These are phyloP conservation scores for Mimumesa dahlbomi DNA, from an alignment of 2,888 invertebrate species.

Conservation along the genomic window DNA sequence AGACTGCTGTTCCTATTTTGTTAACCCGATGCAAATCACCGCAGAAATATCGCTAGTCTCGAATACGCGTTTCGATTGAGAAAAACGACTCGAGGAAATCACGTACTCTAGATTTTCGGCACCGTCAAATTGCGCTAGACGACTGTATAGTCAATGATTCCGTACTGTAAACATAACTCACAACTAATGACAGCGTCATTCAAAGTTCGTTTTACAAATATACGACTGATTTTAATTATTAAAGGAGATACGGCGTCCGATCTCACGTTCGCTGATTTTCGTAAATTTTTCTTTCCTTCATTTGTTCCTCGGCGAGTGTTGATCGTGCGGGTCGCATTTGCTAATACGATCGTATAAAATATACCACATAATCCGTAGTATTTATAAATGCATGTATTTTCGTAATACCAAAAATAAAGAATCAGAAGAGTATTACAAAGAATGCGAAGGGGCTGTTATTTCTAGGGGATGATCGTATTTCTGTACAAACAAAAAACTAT, in stretches of 20 bases:
- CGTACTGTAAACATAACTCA: too few species aligned
- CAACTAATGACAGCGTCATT: too few species aligned
- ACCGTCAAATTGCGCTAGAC: too few species aligned
- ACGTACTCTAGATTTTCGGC: too few species aligned
- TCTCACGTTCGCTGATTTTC: neutral
- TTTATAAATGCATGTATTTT: conserved; percentile 78
- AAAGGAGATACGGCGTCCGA: neutral
- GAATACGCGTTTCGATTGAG: too few species aligned
- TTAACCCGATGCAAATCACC: too few species aligned
- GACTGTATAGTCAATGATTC: too few species aligned
- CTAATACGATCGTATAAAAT: conserved; percentile 12
- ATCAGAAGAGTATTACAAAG: conserved; percentile 51
- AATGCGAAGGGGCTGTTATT: conserved; percentile 38
- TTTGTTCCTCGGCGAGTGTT: conserved; percentile 6
- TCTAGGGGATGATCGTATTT: neutral
- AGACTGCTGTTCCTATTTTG: too few species aligned
- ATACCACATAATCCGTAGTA: conserved; percentile 63
- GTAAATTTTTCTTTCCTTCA: neutral
- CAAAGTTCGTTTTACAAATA: too few species aligned
- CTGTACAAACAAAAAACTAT: too few species aligned
- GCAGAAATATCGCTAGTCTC: too few species aligned
- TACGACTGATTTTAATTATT: neutral
- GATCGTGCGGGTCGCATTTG: conserved; percentile 3
- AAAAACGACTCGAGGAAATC: too few species aligned
- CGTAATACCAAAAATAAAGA: conserved; percentile 76